Percentiles rank a stretch among this genome's conserved stretches.
Evolutionary conservation across 2,797 vertebrate genomes (phyloP).

Genomic region (Labeo calbasu): DNA sequence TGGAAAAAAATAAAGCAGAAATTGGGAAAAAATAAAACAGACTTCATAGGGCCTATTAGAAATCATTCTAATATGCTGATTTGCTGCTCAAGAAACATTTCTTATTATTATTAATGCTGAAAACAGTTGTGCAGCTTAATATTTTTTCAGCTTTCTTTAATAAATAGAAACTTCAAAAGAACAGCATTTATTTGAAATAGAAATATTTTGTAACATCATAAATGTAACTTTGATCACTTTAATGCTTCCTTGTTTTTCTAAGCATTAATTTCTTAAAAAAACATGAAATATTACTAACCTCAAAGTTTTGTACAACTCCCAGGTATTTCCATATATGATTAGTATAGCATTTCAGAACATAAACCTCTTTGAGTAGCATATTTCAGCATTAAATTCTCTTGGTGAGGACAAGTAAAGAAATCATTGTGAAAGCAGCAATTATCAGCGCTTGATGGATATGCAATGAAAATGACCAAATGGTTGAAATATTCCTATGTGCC

Average conservation of each 20-base stretch:
- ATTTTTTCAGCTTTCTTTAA: neutral
- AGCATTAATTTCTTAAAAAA: neutral
- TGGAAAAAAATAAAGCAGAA: too few species aligned
- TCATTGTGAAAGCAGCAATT: neutral
- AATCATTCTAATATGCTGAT: neutral
- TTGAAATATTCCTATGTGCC: neutral
- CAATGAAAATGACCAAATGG: slow-evolving; percentile 8
- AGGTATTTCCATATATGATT: neutral
- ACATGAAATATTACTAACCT: neutral
- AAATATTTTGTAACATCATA: neutral
- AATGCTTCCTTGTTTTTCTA: neutral
- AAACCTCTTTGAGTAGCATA: neutral
- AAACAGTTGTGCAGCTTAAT: neutral
- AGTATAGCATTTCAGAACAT: neutral
- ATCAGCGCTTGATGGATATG: neutral
- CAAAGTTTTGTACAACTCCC: neutral
- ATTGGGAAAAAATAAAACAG: too few species aligned
- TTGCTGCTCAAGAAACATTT: neutral
- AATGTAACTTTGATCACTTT: neutral
- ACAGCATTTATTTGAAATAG: neutral
- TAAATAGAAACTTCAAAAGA: neutral
- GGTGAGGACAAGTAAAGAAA: neutral
- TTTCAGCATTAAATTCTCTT: neutral
- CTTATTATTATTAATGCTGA: neutral
- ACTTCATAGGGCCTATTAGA: too few species aligned